Percentiles rank a stretch among this genome's conserved stretches.
phyloP scores from a whole-genome alignment of 2,797 vertebrate species.

The Poecilia wingei region DNA sequence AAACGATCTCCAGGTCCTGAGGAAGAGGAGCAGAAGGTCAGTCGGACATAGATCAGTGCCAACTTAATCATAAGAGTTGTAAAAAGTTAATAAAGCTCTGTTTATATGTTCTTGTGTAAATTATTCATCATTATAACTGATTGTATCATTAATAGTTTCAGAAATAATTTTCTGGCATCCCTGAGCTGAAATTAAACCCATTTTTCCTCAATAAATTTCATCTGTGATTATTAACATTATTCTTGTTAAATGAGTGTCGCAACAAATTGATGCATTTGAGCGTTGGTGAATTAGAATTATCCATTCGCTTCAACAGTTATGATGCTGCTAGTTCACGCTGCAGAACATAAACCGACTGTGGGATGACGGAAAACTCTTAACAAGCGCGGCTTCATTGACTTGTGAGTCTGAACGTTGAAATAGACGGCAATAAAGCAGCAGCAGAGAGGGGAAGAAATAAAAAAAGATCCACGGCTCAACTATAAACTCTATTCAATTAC shows the following conservation, averaged over 20 bases:
- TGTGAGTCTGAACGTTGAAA: slow-evolving; percentile 25
- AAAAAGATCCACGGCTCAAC: slow-evolving; percentile 41
- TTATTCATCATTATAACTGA: not conserved
- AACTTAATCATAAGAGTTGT: not conserved
- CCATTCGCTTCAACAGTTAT: not conserved
- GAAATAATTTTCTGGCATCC: not conserved
- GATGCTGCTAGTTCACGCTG: slow-evolving; percentile 17
- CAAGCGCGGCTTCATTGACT: slow-evolving; percentile 28
- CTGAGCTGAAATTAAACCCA: not conserved
- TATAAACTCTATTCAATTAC: slow-evolving; percentile 71
- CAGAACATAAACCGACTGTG: slow-evolving; percentile 16
- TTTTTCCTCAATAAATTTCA: not conserved
- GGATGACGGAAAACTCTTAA: slow-evolving; percentile 21
- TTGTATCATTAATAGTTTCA: not conserved
- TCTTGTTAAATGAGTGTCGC: not conserved
- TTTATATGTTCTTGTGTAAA: not conserved
- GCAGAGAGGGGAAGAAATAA: slow-evolving; percentile 18
- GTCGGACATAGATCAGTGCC: slow-evolving; percentile 4
- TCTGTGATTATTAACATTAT: not conserved
- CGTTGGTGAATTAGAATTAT: not conserved
- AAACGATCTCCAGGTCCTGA: slow-evolving; percentile 98
- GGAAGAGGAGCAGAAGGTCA: slow-evolving; percentile 25
- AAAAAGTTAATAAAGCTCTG: not conserved
- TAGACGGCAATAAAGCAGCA: slow-evolving; percentile 49
- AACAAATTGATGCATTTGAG: not conserved